Evolutionary conservation across 1,140 invertebrate species (phyloP).

Genomic region (Philopotamus ludificatus): DNA sequence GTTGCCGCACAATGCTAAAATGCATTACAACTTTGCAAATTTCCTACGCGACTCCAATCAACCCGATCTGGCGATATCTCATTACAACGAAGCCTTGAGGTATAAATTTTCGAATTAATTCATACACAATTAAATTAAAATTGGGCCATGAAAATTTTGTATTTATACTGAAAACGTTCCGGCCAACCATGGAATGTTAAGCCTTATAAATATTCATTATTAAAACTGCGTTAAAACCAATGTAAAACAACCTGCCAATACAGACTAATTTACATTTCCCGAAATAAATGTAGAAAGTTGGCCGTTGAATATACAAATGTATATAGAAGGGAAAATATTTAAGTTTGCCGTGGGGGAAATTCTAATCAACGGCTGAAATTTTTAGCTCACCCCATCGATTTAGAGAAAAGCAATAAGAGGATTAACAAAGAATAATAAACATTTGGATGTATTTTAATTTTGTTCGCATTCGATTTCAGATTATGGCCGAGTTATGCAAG

Average conservation of each 20-base stretch:
- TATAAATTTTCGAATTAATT: no score
- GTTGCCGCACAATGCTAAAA: slow-evolving; percentile 83
- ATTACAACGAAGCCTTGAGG: slow-evolving; percentile 81
- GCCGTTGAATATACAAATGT: no score
- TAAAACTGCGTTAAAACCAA: slow-evolving; percentile 21
- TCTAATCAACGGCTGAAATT: neutral
- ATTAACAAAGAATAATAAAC: no score
- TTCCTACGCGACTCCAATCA: slow-evolving; percentile 74
- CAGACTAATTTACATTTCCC: neutral
- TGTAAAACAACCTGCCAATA: slow-evolving; percentile 3
- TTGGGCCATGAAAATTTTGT: no score
- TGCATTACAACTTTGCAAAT: slow-evolving; percentile 91
- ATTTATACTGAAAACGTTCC: no score
- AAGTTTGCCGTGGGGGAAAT: neutral
- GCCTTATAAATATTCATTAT: slow-evolving; percentile 14
- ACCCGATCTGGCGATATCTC: slow-evolving; percentile 68
- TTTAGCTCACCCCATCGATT: no score
- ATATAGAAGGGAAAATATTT: slow-evolving; percentile 9
- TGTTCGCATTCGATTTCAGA: no score
- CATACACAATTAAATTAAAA: no score
- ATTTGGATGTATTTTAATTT: no score
- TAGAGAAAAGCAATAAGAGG: no score
- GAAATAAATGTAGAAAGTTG: no score
- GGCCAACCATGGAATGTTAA: no score
- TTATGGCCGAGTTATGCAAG: slow-evolving; percentile 84